phyloP scores from a whole-genome alignment of 2,888 invertebrate genomes.

The Drosophila conformis region DNA sequence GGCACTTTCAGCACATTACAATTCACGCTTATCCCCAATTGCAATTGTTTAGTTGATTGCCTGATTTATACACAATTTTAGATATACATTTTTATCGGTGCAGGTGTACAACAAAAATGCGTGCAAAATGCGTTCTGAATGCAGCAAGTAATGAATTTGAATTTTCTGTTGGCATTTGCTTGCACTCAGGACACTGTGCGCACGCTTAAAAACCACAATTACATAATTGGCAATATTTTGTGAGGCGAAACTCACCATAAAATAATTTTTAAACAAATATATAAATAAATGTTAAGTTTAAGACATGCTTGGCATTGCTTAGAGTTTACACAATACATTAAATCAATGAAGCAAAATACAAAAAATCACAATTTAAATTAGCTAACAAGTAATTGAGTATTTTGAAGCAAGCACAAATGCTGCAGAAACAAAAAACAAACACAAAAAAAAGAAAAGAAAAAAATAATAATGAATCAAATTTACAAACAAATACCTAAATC shows the following conservation, averaged over 20 bases:
- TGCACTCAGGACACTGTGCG: conserved; percentile 51
- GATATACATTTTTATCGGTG: conserved; percentile 64
- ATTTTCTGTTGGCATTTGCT: conserved; percentile 31
- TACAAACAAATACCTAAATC: conserved; percentile 35
- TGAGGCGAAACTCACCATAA: conserved; percentile 16
- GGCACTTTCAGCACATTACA: conserved; percentile 23
- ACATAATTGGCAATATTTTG: conserved; percentile 32
- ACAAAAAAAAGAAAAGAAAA: conserved; percentile 3
- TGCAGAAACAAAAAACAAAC: conserved; percentile 8
- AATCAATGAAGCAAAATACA: conserved; percentile 14
- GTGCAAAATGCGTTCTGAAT: conserved; percentile 13
- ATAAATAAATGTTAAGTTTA: conserved; percentile 45
- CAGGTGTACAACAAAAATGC: conserved; percentile 60
- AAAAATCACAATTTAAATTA: conserved; percentile 21
- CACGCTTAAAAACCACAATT: conserved; percentile 18
- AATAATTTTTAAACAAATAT: conserved; percentile 19
- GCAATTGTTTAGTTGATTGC: conserved; percentile 18
- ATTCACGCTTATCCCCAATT: conserved; percentile 13
- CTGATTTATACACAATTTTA: conserved; percentile 21
- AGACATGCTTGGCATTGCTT: conserved; percentile 70
- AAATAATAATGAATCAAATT: conserved; percentile 16
- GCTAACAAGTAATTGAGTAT: conserved; percentile 28
- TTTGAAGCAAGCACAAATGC: conserved; percentile 26
- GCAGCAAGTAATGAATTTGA: conserved; percentile 5
- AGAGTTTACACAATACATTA: conserved; percentile 40